Percentiles rank a stretch among this genome's conserved stretches.
These are phyloP conservation scores for Rhinopithecus roxellana DNA, from an alignment of 2,113 vertebrate species.

Conservation along the genomic window DNA sequence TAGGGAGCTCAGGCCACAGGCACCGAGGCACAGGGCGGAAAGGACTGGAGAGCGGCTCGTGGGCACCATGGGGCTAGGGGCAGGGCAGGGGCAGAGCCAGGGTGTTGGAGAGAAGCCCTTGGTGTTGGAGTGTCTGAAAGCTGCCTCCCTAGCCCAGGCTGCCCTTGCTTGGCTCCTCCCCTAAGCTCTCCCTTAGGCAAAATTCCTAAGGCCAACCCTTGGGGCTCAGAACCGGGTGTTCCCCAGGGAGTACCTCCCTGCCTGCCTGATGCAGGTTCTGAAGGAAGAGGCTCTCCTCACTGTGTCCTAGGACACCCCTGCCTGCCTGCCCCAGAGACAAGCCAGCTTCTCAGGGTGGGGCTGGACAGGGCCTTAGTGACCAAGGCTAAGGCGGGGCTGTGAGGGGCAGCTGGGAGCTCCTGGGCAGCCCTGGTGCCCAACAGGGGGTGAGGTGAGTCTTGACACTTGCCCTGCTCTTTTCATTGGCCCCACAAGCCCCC, in stretches of 20 bases:
- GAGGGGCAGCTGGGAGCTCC: background rate
- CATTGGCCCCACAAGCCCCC: background rate
- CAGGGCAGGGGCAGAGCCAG: accelerated
- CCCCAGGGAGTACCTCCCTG: background rate
- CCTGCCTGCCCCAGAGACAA: too few relatives aligned
- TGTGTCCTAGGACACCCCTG: background rate
- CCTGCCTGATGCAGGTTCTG: background rate
- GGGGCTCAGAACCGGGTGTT: accelerated
- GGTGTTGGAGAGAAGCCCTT: background rate
- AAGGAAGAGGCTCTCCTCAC: background rate
- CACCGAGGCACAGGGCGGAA: accelerated
- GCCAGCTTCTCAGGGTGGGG: background rate
- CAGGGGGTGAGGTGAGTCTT: background rate
- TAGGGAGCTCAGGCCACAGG: background rate
- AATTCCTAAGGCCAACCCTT: background rate
- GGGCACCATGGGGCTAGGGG: background rate
- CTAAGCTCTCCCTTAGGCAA: background rate
- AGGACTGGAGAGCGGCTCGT: too few relatives aligned
- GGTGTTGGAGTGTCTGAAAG: too few relatives aligned
- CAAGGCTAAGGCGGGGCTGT: too few relatives aligned
- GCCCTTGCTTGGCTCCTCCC: background rate
- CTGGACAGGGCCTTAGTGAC: background rate
- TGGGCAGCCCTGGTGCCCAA: accelerated
- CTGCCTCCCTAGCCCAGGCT: accelerated
- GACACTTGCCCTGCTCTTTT: background rate